Base-by-base conservation (phyloP, 2,113 vertebrate species). In the Percina caprodes region DNA sequence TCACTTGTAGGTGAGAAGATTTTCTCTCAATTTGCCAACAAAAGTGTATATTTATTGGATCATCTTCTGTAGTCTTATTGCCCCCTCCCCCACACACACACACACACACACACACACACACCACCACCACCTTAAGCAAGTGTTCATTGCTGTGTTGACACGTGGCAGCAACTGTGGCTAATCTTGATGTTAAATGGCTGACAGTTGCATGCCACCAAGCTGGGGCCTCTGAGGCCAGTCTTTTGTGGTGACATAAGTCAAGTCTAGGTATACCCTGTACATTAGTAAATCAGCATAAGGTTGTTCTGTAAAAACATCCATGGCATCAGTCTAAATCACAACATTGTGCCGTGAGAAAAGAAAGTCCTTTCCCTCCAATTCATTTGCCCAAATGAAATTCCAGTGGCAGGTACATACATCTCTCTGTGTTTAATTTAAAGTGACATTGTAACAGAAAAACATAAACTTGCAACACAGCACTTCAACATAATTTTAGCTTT, bases 81-180 rank as follows among this genome's bases (percentile, higher is more conserved):
- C 77, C 49, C 45, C 42, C 30, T 67, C 58, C 70, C 35, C 8
- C 8, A 0, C 35, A 7, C 8, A 33, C 33, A 30, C 33, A 33
- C 33, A 30, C 33, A 33, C 33, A 30, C 33, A 35, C 33, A 35
- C 5, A 9, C n/a, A 14, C n/a, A 30, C 5, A 18, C 52, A 54
- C 46, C 52, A 39, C 62, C 58, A 52, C 46, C 82, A 86, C 71
- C 72, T 72, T 80, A 88, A 89, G 77, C 88, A 92, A 87, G 93
- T 92, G 89, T 91, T 93, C 93, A 94, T 84, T 88, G 88, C 90
- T 62, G 89, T 84, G 84, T 80, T 94, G 94, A 94, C 93, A 89
- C 52, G 45, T 84, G 61, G 84, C 84, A 91, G 69, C 91, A 92
- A 92, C 92, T 94, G 94, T 59, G 56, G 81, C 81, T 91, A 82